A percentile compares a stretch with the other conserved stretches of the same genome.
These are phyloP conservation scores for Leguminivora glycinivorella DNA, from an alignment of 1,140 invertebrate genomes.

Conservation along the genomic window DNA sequence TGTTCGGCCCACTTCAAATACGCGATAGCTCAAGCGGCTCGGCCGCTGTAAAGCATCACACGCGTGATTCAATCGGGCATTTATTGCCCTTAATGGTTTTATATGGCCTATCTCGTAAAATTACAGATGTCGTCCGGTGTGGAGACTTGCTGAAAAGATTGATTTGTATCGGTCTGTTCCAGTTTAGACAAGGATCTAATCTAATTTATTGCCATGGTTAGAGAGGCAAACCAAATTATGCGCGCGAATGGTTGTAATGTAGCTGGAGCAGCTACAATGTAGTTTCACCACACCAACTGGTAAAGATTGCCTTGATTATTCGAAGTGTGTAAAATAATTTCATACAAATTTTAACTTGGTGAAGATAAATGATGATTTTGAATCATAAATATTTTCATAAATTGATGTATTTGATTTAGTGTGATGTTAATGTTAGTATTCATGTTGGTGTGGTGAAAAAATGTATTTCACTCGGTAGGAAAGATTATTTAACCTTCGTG, in stretches of 20 bases:
- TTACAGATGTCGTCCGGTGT: conserved; percentile 43
- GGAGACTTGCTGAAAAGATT: conserved; percentile 36
- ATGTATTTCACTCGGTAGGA: too few relatives aligned
- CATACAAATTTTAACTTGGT: too few relatives aligned
- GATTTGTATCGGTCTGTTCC: conserved; percentile 38
- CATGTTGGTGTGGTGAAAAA: too few relatives aligned
- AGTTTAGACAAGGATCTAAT: conserved; percentile 32
- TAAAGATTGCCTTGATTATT: too few relatives aligned
- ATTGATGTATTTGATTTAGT: too few relatives aligned
- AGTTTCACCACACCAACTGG: too few relatives aligned
- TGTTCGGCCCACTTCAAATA: neutral
- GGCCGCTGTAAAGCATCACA: conserved; percentile 47
- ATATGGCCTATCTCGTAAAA: conserved; percentile 50
- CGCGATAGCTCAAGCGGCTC: conserved; percentile 44
- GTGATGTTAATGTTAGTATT: too few relatives aligned
- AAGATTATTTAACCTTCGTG: too few relatives aligned
- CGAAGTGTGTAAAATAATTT: too few relatives aligned
- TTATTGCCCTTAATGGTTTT: conserved; percentile 59
- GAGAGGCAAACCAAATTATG: conserved; percentile 30
- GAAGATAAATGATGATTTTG: too few relatives aligned
- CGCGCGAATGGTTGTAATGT: neutral
- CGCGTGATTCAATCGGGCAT: conserved; percentile 44
- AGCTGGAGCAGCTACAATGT: neutral
- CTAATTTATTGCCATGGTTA: conserved; percentile 33
- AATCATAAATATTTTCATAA: too few relatives aligned